Conservation (phyloP, 2,797 vertebrate species). For the Artibeus lituratus region DNA sequence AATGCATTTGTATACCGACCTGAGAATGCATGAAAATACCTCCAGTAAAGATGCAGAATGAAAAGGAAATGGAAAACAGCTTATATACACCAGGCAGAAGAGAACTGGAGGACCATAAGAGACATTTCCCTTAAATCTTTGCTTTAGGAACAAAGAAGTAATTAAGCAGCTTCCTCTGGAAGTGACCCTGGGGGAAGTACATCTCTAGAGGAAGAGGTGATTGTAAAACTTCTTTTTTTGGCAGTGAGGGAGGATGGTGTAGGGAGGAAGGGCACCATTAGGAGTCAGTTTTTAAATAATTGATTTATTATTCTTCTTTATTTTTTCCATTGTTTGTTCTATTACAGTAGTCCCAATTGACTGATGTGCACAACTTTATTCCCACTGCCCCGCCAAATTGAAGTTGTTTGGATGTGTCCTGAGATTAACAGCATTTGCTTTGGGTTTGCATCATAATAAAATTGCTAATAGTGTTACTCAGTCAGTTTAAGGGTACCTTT, state of each 20-base stretch:
- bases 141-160: not conserved
- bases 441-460: not conserved
- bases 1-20: not conserved
- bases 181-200: not conserved
- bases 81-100: not conserved
- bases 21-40: too few relatives aligned
- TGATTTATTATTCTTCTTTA: not conserved
- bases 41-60: not conserved
- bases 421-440: not conserved
- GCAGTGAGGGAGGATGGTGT: too few relatives aligned
- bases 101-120: not conserved
- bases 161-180: not conserved
- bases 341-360: not conserved
- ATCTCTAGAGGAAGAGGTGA: not conserved
- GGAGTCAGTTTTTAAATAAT: not conserved
- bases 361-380: not conserved
- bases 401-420: not conserved
- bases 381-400: not conserved
- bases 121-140: not conserved
- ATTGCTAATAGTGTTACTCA: not conserved
- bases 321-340: not conserved
- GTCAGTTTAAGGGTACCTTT: fast-evolving
- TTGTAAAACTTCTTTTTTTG: not conserved
- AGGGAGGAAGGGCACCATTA: too few relatives aligned
- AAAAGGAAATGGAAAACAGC: not conserved